Evolutionary conservation across 2,113 vertebrate genomes (phyloP).

Genomic region (Bucco capensis): DNA sequence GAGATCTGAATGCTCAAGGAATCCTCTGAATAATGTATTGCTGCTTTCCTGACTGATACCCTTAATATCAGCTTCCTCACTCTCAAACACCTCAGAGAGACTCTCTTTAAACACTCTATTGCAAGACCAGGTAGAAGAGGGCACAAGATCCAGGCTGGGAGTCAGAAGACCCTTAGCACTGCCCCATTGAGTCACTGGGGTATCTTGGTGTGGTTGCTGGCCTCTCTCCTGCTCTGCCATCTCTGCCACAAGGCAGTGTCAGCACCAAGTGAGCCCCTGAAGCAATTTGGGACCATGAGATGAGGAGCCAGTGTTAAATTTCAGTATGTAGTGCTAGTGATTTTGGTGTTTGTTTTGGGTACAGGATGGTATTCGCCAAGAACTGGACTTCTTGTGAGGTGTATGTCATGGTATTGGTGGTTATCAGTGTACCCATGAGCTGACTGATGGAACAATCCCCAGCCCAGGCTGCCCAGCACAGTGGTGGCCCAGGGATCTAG

Average conservation of each 20-base stretch:
- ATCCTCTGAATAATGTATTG: background rate
- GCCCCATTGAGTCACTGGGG: background rate
- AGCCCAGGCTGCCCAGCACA: background rate
- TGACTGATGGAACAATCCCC: background rate
- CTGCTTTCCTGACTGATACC: background rate
- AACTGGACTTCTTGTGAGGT: rapidly evolving
- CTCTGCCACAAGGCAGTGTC: background rate
- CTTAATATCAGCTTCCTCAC: background rate
- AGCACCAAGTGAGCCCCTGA: rapidly evolving
- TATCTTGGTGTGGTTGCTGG: rapidly evolving
- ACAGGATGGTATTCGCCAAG: background rate
- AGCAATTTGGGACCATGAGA: background rate
- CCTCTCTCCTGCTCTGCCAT: background rate
- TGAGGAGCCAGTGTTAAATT: background rate
- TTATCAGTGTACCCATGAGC: background rate
- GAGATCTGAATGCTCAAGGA: background rate
- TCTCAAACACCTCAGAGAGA: background rate
- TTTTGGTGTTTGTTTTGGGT: background rate
- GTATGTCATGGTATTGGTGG: background rate
- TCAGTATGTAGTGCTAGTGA: rapidly evolving
- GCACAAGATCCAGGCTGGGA: background rate
- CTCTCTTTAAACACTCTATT: background rate
- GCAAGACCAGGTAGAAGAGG: background rate
- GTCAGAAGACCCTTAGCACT: background rate
- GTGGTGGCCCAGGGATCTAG: no score